Base-by-base conservation (phyloP, 1,140 invertebrate species). In the Pseudomyrmex sp. region DNA sequence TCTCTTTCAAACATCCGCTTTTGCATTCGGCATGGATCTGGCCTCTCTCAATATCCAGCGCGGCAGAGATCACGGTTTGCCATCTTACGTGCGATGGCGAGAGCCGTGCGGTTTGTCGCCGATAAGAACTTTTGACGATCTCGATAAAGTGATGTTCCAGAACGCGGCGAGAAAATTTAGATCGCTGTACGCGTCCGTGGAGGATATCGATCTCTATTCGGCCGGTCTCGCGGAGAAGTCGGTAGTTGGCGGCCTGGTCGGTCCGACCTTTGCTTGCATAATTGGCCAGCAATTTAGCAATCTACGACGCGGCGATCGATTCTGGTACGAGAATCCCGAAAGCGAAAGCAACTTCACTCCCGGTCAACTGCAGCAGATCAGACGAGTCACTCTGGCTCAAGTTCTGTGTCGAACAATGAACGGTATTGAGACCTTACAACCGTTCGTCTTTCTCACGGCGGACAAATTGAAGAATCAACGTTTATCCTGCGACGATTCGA, bases 261-360 rank as follows among this genome's bases (percentile, higher is more conserved):
- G 99, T 0, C 98, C 99, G 0, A 99, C 98, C 0, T 98, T 99
- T 91, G 98, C 98, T 63, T 99, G 99, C 91, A 98, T 99, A 76
- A 97, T 99, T 18, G 98, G 97, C 0, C 97, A 98, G 88, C 98
- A 99, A 91, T 99, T 99, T 91, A 95, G 96, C 26, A 97, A 98
- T 90, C 93, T 98, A 0, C 96, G 98, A 4, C 97, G 97, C 92
- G 98, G 98, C 48, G 98, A 99, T 94, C 93, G 98, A 83, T 99
- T 99, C 93, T 99, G 98, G 98, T 97, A 98, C 90, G 98, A 98
- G 94, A 98, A 98, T 91, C 95, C 96, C 1, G 95, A 95, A 10
- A 95, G 96, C 44, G 96, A 96, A 75, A 97, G 95, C 35, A 96
- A 96, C 1, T 98, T 98, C 86, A 98, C 96, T 0, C 95, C 95